Evolutionary conservation across 2,797 vertebrate genomes (phyloP), one percentile per base, ranked within the genome.

Genomic region (Rhinophrynus dorsalis): DNA sequence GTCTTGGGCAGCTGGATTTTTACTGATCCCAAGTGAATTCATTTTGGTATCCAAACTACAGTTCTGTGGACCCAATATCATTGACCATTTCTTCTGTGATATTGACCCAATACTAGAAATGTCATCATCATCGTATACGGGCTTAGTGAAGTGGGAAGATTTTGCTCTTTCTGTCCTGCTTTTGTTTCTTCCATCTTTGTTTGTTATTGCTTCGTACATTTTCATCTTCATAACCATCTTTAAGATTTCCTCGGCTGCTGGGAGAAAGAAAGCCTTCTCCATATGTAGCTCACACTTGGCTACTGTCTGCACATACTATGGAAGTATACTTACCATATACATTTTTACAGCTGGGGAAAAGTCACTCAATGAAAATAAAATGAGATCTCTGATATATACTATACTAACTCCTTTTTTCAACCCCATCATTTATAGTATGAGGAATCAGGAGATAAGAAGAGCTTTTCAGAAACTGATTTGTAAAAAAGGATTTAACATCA

Each of bases 31-130:
- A 13, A 67, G 64, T 35, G 60, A 72, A 40, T 69, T 74, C 0
- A 4, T 13, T 20, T 47, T 57, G 11, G 33, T 78, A 2, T 66
- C 61, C 12, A 64, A 67, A 5, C 51, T 80, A 26, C 13, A 4
- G 8, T 81, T 78, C 57, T 80, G 80, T 37, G 68, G 57, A 3
- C 68, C 75, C 47, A 67, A 75, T 4, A 4, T 57, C 37, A 64
- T 80, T 21, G 64, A 80, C 18, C 78, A 77, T 32, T 77, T 78
- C n/a, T 81, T 78, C 42, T 81, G 78, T 51, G 78, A 81, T 21
- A 44, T 64, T 30, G 8, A 67, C 4, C 76, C 69, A 2, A 21
- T 79, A 9, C 29, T 77, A 51, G 68, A 66, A 4, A 52, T 78
- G 6, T 64, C 78, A 7, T 64, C 78, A 7, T 76, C 71, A 15